Percentiles rank a stretch among this genome's conserved stretches.
Conservation (phyloP, 2,888 invertebrate genomes). For the Sinohyriopsis cumingii region DNA sequence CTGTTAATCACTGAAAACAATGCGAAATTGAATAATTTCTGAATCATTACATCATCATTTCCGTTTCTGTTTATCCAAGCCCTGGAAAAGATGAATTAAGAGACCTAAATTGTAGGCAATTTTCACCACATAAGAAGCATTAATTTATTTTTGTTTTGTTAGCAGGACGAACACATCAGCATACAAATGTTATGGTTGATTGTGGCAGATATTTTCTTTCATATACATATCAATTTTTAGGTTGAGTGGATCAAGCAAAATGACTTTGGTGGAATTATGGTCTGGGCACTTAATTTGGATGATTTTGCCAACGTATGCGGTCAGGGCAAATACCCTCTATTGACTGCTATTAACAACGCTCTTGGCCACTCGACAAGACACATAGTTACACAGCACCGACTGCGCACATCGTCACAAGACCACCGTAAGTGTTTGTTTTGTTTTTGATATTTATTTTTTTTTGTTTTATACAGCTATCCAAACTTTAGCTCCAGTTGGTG, state of each 20-base stretch:
- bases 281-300: slow-evolving; percentile 57
- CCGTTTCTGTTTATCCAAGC: not conserved
- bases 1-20: too few species aligned
- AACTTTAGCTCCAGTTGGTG: too few species aligned
- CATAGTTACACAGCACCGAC: not conserved
- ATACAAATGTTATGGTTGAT: too few species aligned
- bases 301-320: slow-evolving; percentile 50
- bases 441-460: too few species aligned
- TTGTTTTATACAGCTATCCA: not conserved
- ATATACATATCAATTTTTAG: slow-evolving; percentile 18
- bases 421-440: not conserved
- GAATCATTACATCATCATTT: too few species aligned
- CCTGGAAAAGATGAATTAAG: too few species aligned
- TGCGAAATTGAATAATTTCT: too few species aligned
- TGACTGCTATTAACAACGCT: slow-evolving; percentile 45
- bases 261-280: slow-evolving; percentile 51
- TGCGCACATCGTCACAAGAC: not conserved
- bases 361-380: slow-evolving; percentile 6
- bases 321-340: slow-evolving; percentile 55
- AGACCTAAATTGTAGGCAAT: too few species aligned
- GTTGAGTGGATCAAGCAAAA: slow-evolving; percentile 48
- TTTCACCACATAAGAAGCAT: too few species aligned
- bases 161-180: too few species aligned
- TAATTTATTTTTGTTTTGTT: too few species aligned
- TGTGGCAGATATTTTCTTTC: too few species aligned